Evolutionary conservation across 2,113 vertebrate genomes (phyloP), one percentile per base, ranked within the genome.

Genomic region (Onychostruthus taczanowskii): DNA sequence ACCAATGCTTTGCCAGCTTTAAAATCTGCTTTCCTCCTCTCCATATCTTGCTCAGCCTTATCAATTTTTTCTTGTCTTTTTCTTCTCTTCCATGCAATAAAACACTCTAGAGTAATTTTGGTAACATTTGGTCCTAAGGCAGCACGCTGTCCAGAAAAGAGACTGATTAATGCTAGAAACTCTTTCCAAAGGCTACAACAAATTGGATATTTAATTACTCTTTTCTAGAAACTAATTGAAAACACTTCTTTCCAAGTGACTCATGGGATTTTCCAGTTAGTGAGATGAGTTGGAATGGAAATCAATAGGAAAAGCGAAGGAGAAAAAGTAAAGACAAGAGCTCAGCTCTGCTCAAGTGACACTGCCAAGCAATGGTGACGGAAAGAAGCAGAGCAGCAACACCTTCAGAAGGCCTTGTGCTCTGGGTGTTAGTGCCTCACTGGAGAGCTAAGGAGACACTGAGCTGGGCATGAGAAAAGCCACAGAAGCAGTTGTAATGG

Each of bases 11-110:
- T 99, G 70, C 99, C 99, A 16, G 99, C 99, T 97, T 99, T 99
- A 78, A 99, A 99, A 87, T 99, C 99, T 1, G 99, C 99, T 97
- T 99, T 99, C 91, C 99, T 99, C 96, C 98, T 99, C 97, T 99
- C 99, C 98, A 99, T 98, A 93, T 99, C 99, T 97, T 99, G 98
- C 33, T 98, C 98, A 35, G 98, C 98, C 96, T 98, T 99, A 77
- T 98, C 97, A 64, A 99, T 98, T 96, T 99, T 99, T 91, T 99
- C 99, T 98, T 99, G 98, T 98, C 99, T 98, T 98, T 99, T 99
- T 96, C 99, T 99, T 98, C 99, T 99, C 95, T 99, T 99, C 99
- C 99, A 99, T 10, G 99, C 98, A 96, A 99, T 98, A 96, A 99
- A 99, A 73, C 99, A 99, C 94, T 99, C 99, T 98, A 99, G 97